Percentiles rank a stretch among this genome's conserved stretches.
phyloP scores from a whole-genome alignment of 2,888 invertebrate species.

The Spicauda simplicius region DNA sequence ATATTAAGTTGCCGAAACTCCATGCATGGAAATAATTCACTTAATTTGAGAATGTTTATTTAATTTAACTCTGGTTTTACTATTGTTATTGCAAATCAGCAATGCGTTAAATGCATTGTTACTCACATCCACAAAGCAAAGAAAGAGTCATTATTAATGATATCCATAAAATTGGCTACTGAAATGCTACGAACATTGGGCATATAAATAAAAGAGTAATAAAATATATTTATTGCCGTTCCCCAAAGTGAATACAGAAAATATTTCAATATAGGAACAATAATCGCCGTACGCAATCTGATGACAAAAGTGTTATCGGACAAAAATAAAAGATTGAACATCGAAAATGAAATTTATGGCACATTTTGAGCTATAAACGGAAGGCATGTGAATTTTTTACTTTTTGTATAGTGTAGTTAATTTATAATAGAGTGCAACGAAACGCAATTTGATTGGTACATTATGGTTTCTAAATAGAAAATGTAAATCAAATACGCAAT shows the following conservation, averaged over 20 bases:
- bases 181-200: constrained; percentile 19
- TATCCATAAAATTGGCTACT: constrained; percentile 29
- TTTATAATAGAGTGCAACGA: background rate
- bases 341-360: constrained; percentile 25
- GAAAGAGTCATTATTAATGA: constrained; percentile 24
- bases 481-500: too few relatives aligned
- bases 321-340: constrained; percentile 30
- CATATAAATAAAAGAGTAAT: constrained; percentile 31
- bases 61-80: too few relatives aligned
- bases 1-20: background rate
- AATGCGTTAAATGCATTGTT: background rate
- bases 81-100: too few relatives aligned
- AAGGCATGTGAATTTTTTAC: background rate
- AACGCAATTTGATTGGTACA: too few relatives aligned
- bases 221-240: constrained; percentile 33
- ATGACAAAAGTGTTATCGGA: constrained; percentile 32
- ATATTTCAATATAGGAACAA: constrained; percentile 36
- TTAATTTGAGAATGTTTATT: too few relatives aligned
- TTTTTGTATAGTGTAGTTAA: background rate
- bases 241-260: constrained; percentile 32
- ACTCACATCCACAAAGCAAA: constrained; percentile 9
- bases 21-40: background rate
- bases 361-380: constrained; percentile 23
- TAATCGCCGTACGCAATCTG: constrained; percentile 32
- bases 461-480: too few relatives aligned